Conservation (phyloP, 2,888 invertebrate species). For the Panorpa germanica region DNA sequence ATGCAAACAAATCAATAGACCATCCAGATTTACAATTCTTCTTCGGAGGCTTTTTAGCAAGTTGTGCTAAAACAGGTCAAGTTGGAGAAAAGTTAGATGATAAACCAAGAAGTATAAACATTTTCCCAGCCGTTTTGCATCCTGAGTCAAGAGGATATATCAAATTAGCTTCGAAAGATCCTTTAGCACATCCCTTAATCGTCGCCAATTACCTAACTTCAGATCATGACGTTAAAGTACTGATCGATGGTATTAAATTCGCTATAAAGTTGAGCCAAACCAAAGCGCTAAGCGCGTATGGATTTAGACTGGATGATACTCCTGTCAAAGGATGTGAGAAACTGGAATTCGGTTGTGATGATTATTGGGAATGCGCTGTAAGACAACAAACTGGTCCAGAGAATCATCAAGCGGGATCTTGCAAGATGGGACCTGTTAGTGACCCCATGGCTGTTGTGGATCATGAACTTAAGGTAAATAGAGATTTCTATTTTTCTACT, state of each 20-base stretch:
- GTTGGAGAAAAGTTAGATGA: conserved; percentile 60
- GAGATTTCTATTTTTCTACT: background rate
- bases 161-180: conserved; percentile 56
- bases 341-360: conserved; percentile 46
- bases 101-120: conserved; percentile 45
- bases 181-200: conserved; percentile 64
- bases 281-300: conserved; percentile 41
- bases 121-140: conserved; percentile 67
- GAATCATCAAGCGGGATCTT: conserved; percentile 67
- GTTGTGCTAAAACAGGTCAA: conserved; percentile 72
- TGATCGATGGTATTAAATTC: conserved; percentile 72
- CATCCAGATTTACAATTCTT: conserved; percentile 75
- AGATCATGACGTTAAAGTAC: conserved; percentile 49
- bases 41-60: conserved; percentile 72
- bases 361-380: conserved; percentile 60
- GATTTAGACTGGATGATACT: conserved; percentile 54
- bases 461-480: conserved; percentile 30
- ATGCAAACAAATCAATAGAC: conserved; percentile 50
- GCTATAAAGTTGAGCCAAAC: conserved; percentile 52
- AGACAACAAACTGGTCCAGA: conserved; percentile 54
- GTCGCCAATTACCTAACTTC: conserved; percentile 50
- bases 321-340: conserved; percentile 57
- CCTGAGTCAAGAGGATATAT: conserved; percentile 71
- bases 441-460: conserved; percentile 62
- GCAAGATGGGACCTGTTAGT: conserved; percentile 57